Conservation (phyloP, 2,797 vertebrate species). For the Tenualosa thibaudeaui region DNA sequence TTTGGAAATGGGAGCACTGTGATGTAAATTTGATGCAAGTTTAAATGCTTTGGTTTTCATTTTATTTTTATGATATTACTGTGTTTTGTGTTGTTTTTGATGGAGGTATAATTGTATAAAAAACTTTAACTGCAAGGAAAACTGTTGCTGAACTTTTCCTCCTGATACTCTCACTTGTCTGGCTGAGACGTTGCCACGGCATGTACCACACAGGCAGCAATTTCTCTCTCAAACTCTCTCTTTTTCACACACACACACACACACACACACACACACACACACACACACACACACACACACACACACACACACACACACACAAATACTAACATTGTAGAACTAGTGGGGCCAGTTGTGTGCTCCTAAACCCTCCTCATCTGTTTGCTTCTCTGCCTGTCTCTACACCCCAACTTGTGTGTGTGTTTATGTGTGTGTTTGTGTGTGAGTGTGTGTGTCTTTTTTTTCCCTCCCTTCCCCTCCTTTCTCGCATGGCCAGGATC, state of each 20-base stretch:
- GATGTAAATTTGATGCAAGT: constrained; percentile 15
- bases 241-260: background rate
- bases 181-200: background rate
- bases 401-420: constrained; percentile 35
- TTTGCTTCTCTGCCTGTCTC: constrained; percentile 31
- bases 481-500: constrained; percentile 45
- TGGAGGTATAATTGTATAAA: background rate
- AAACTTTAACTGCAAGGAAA: background rate
- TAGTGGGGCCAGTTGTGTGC: constrained; percentile 13
- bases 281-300: background rate
- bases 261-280: background rate
- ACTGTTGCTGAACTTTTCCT: background rate
- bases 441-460: too few species aligned
- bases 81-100: background rate
- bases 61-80: background rate
- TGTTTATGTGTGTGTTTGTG: too few species aligned
- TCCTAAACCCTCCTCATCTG: constrained; percentile 54
- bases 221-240: too few species aligned
- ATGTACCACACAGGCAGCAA: background rate
- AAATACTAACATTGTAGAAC: constrained; percentile 30
- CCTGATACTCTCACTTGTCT: background rate
- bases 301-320: background rate
- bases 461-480: constrained; percentile 40
- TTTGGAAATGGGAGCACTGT: constrained; percentile 37
- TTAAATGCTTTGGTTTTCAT: background rate